Evolutionary conservation across 2,888 invertebrate species (phyloP).

Genomic region (Paralinhomoeus sp.): DNA sequence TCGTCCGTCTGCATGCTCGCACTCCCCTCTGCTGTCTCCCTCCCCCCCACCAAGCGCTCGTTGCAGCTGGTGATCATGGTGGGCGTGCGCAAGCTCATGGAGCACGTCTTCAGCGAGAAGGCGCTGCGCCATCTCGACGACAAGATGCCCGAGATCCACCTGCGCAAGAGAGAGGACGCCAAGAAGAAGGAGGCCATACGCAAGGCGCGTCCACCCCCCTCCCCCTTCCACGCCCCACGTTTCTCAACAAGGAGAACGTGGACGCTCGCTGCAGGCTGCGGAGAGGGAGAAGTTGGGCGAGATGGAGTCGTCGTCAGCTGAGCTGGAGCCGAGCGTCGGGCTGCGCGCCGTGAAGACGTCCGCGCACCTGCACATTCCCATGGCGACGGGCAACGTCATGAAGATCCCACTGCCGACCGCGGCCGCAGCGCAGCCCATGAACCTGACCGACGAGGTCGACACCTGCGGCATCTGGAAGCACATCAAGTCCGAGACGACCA

Average conservation of each 20-base stretch:
- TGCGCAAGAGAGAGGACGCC: slow-evolving; percentile 51
- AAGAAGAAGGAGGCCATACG: slow-evolving; percentile 19
- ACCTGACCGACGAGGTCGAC: slow-evolving; percentile 66
- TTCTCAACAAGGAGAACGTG: no score
- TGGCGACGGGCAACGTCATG: slow-evolving; percentile 68
- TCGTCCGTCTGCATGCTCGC: no score
- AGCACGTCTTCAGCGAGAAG: slow-evolving; percentile 64
- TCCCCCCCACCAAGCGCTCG: no score
- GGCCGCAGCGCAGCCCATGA: slow-evolving; percentile 35
- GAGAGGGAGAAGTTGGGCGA: no score
- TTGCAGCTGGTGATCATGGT: slow-evolving; percentile 75
- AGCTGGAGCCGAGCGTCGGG: no score
- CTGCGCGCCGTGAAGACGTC: slow-evolving; percentile 6
- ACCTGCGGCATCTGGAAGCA: slow-evolving; percentile 54
- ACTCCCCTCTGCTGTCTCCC: no score
- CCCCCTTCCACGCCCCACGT: no score
- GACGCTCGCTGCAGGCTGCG: no score
- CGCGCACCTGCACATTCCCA: slow-evolving; percentile 56
- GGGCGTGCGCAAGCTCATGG: slow-evolving; percentile 69
- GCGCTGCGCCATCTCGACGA: slow-evolving; percentile 89
- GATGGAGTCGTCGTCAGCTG: no score
- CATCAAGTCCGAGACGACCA: slow-evolving; percentile 10
- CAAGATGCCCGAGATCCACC: slow-evolving; percentile 79
- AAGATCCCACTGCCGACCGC: slow-evolving; percentile 49
- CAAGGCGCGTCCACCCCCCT: no score